phyloP scores from a whole-genome alignment of 2,797 vertebrate species.

The Xiphorhynchus erythropygius region DNA sequence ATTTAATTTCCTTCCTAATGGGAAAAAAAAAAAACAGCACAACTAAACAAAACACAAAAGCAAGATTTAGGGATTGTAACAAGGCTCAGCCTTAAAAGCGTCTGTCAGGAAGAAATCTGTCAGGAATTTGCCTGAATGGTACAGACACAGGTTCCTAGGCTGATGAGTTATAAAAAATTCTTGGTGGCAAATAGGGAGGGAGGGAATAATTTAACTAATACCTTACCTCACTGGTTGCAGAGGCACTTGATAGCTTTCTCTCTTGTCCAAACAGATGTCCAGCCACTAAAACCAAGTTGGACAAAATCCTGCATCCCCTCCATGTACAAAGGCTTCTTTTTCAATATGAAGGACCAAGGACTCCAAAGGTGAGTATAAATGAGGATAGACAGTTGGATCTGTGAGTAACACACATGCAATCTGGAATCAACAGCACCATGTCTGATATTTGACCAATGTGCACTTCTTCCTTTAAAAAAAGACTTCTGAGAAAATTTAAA shows the following conservation, averaged over 20 bases:
- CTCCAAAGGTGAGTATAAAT: neutral
- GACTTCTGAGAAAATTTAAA: neutral
- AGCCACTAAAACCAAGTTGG: neutral
- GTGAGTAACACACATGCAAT: neutral
- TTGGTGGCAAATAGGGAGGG: neutral
- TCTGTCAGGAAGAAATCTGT: neutral
- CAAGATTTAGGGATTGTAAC: neutral
- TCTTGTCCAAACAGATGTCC: neutral
- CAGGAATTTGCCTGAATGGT: conserved; percentile 17
- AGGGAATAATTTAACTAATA: neutral
- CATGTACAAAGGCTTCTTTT: neutral
- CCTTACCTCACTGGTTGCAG: conserved; percentile 39
- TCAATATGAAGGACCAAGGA: neutral
- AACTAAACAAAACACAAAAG: neutral
- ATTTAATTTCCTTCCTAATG: neutral
- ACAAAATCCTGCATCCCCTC: neutral
- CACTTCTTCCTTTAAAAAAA: neutral
- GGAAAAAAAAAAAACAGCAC: neutral
- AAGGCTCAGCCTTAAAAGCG: neutral
- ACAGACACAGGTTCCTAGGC: neutral
- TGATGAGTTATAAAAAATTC: neutral
- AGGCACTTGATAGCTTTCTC: neutral
- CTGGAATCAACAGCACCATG: conserved; percentile 21
- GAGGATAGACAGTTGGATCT: neutral
- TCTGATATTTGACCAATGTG: neutral